A percentile compares a stretch with the other conserved stretches of the same genome.
Evolutionary conservation across 2,888 invertebrate genomes (phyloP).

Genomic region (Amorpha juglandis): DNA sequence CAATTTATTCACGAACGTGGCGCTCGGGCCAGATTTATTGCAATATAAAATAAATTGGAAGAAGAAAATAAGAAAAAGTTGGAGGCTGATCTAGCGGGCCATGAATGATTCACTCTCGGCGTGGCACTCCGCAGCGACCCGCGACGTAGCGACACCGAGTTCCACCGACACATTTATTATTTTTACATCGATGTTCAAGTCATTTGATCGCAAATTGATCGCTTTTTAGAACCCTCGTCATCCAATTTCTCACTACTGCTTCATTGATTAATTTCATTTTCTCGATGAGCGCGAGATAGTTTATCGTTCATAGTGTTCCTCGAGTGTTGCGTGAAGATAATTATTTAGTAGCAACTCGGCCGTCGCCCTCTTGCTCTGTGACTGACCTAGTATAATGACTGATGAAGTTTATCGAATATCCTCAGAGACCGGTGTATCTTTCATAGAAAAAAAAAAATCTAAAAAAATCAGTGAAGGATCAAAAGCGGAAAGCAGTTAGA

Average conservation of each 20-base stretch:
- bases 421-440: not conserved
- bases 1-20: slow-evolving; percentile 34
- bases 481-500: too few species aligned
- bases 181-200: slow-evolving; percentile 29
- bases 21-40: slow-evolving; percentile 32
- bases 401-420: not conserved
- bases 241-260: slow-evolving; percentile 5
- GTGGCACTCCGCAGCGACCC: slow-evolving; percentile 26
- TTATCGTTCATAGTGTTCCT: not conserved
- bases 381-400: not conserved
- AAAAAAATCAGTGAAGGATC: too few species aligned
- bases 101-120: slow-evolving; percentile 47
- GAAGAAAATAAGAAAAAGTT: slow-evolving; percentile 38
- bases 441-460: not conserved
- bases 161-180: slow-evolving; percentile 38
- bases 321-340: not conserved
- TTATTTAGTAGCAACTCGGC: not conserved
- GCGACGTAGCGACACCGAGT: not conserved
- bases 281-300: not conserved
- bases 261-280: not conserved
- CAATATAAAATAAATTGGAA: slow-evolving; percentile 40
- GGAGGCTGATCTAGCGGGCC: slow-evolving; percentile 36
- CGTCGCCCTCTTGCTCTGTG: not conserved
- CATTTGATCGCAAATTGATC: slow-evolving; percentile 12
- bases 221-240: not conserved